Evolutionary conservation across 2,797 vertebrate species (phyloP), one percentile per base, ranked within the genome.

Genomic region (Aplochiton taeniatus): DNA sequence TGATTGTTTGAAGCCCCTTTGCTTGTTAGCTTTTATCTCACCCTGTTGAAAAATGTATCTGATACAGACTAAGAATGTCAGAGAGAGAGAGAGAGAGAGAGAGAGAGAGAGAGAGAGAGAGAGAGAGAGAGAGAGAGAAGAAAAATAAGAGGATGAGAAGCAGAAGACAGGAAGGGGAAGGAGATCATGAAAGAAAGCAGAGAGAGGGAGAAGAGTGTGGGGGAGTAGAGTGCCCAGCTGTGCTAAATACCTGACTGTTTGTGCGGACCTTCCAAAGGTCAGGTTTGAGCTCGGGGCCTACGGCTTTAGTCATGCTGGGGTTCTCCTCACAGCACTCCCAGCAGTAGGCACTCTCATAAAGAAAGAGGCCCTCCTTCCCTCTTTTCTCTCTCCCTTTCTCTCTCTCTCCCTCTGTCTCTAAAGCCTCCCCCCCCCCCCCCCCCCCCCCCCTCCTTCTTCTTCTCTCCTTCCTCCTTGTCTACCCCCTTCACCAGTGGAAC

Each of bases 241-340:
- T 88, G 91, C 85, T 89, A 94, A 92, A 93, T 95, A 94, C 92
- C 85, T 92, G 92, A 92, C 89, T 89, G 90, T 91, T 83, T 87
- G 87, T 87, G 78, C 68, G 83, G 61, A 74, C 78, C 85, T 84
- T 87, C 82, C 79, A 90, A 85, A 84, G 91, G 86, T 90, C 85
- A 89, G 83, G 87, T 84, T 87, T 87, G 85, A 88, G 88, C 81
- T 84, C 80, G 84, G 86, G 87, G 92, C 91, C 92, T 90, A 81
- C 77, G 82, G 88, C 90, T 91, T 90, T 85, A 91, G 90, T 90
- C 89, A 90, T 83, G 85, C 89, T 89, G 89, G 83, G 92, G 89
- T 87, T 90, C 90, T 90, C 89, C 86, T 87, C 82, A 85, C 84
- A 86, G 88, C 90, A 80, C 89, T 90, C 87, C 83, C 87, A 82